These are phyloP conservation scores for Brachionus sp. DNA, from an alignment of 1,140 invertebrate genomes.

Conservation along the genomic window DNA sequence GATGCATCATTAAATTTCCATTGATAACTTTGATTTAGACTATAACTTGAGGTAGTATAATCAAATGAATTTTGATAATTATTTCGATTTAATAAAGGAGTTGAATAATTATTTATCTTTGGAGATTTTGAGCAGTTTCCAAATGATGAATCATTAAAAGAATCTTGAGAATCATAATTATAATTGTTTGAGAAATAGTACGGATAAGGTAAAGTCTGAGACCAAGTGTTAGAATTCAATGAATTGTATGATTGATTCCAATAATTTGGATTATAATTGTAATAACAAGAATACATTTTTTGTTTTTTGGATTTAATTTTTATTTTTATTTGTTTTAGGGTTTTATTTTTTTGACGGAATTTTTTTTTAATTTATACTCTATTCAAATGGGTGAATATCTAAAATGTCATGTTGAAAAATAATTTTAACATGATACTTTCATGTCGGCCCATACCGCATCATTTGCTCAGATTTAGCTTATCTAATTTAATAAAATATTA, in stretches of 20 bases:
- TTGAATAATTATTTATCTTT: not conserved
- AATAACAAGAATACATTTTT: not conserved
- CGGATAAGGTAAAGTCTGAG: not conserved
- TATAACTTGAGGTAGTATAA: not conserved
- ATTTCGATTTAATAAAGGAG: not conserved
- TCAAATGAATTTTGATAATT: not conserved
- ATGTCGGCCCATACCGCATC: not conserved
- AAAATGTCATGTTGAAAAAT: not conserved
- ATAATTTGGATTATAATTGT: not conserved
- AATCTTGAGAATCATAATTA: not conserved
- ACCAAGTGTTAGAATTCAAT: not conserved
- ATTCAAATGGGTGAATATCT: not conserved
- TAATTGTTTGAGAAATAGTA: not conserved
- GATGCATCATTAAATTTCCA: not conserved
- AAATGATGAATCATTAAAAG: not conserved
- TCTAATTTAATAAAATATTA: not conserved
- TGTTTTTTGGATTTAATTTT: too few species aligned
- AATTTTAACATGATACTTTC: not conserved
- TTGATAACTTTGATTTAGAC: not conserved
- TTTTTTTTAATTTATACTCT: not conserved
- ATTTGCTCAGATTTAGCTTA: not conserved
- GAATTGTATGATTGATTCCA: not conserved
- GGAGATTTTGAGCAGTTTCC: not conserved
- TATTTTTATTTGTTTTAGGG: too few species aligned
- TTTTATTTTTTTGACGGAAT: not conserved